phyloP scores from a whole-genome alignment of 2,888 invertebrate genomes.

The Andrena trimmerana region DNA sequence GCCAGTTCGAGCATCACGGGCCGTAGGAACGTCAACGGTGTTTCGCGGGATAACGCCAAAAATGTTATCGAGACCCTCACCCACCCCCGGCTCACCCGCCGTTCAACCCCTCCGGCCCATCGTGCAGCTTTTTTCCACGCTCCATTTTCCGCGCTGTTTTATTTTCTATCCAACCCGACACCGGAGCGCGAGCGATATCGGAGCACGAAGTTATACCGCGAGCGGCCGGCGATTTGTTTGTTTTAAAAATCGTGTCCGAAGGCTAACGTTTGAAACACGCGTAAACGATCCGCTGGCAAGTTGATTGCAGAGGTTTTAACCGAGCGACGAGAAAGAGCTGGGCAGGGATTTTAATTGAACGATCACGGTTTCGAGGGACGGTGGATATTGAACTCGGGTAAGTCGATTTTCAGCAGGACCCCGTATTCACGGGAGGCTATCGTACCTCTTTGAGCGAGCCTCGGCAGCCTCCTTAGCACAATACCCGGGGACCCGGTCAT shows the following conservation, averaged over 20 bases:
- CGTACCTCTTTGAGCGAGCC: slow-evolving; percentile 75
- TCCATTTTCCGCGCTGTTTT: neutral
- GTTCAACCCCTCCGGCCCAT: neutral
- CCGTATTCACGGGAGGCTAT: slow-evolving; percentile 67
- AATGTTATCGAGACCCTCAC: slow-evolving; percentile 21
- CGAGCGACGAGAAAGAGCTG: slow-evolving; percentile 16
- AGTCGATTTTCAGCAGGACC: slow-evolving; percentile 67
- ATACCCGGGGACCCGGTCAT: slow-evolving; percentile 67
- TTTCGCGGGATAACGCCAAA: slow-evolving; percentile 39
- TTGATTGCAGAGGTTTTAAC: slow-evolving; percentile 28
- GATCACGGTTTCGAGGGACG: neutral
- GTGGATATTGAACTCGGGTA: slow-evolving; percentile 32
- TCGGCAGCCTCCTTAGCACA: slow-evolving; percentile 70
- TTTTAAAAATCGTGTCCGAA: slow-evolving; percentile 25
- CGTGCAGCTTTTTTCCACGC: neutral
- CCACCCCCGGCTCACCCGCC: neutral
- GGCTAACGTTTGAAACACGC: neutral
- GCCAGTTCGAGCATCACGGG: slow-evolving; percentile 31
- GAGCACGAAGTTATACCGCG: slow-evolving; percentile 8
- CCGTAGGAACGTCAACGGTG: slow-evolving; percentile 27
- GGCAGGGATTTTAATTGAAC: slow-evolving; percentile 14
- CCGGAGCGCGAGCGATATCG: neutral
- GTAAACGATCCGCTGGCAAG: neutral
- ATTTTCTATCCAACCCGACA: neutral
- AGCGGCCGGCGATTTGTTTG: neutral